Conservation (phyloP, 2,113 vertebrate genomes). For the Panthera leo region DNA sequence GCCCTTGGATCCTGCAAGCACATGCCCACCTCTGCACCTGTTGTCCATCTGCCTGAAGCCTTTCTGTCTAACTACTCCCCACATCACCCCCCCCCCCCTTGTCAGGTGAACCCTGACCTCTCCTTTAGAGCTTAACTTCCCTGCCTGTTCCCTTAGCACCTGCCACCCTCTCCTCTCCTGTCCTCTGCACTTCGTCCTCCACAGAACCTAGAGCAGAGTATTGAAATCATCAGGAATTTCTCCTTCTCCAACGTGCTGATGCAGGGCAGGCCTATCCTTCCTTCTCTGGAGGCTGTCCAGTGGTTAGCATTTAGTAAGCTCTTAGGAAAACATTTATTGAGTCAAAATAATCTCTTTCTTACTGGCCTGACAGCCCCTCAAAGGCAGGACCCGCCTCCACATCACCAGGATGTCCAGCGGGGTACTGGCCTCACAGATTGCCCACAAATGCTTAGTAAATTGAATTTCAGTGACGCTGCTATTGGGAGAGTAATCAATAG, state of each 20-base stretch:
- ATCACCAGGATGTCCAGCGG: background rate
- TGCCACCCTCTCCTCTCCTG: no score
- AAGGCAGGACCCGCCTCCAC: background rate
- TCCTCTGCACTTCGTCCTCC: background rate
- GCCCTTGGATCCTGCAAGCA: background rate
- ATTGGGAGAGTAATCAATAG: background rate
- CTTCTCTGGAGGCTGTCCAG: background rate
- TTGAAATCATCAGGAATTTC: background rate
- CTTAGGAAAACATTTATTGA: slow-evolving; percentile 19
- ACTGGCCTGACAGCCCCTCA: background rate
- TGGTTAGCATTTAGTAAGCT: background rate
- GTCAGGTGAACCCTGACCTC: background rate
- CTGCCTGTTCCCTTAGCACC: background rate
- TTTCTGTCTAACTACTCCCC: fast-evolving
- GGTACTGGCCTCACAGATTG: background rate
- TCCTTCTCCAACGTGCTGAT: background rate
- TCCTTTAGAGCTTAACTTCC: background rate
- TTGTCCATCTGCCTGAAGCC: background rate
- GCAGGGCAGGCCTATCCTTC: background rate
- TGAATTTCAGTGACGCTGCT: background rate
- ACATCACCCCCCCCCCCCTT: fast-evolving
- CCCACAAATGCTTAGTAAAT: background rate
- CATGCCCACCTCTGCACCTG: background rate
- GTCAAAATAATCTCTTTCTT: slow-evolving; percentile 25
- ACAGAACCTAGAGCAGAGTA: background rate